Percentiles rank a stretch among this genome's conserved stretches.
Evolutionary conservation across 2,797 vertebrate species (phyloP).

Genomic region (Pangasius sanitwongsei): DNA sequence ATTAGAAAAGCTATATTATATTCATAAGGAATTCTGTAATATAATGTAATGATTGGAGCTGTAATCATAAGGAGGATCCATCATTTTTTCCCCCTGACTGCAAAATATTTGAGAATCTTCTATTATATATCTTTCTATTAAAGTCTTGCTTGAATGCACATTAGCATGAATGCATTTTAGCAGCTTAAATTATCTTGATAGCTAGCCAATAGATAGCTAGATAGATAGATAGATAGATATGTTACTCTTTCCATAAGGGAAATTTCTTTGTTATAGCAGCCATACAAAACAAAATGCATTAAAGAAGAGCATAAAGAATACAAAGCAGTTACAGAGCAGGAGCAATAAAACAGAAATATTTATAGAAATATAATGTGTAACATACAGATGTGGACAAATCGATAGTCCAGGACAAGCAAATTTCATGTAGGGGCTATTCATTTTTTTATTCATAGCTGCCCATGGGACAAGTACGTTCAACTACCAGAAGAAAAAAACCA

Average conservation of each 20-base stretch:
- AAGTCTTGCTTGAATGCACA: neutral
- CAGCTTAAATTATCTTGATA: neutral
- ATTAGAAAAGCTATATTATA: neutral
- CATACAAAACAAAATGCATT: neutral
- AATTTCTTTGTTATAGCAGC: neutral
- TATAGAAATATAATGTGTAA: neutral
- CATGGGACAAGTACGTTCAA: neutral
- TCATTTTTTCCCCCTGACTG: neutral
- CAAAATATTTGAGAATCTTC: neutral
- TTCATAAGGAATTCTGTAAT: neutral
- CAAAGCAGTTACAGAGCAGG: neutral
- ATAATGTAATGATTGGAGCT: neutral
- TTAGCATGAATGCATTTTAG: no score
- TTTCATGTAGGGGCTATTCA: neutral
- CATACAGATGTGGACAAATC: neutral
- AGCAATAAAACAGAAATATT: neutral
- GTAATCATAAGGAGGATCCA: neutral
- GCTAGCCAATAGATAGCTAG: neutral
- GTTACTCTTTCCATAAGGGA: neutral
- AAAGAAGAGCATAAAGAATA: neutral
- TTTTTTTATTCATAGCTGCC: neutral
- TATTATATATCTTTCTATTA: neutral
- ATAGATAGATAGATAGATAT: neutral
- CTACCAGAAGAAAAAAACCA: neutral
- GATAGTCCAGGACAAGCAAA: neutral